These are phyloP conservation scores for Pseudonaja textilis DNA, from an alignment of 2,113 vertebrate species.

Conservation along the genomic window DNA sequence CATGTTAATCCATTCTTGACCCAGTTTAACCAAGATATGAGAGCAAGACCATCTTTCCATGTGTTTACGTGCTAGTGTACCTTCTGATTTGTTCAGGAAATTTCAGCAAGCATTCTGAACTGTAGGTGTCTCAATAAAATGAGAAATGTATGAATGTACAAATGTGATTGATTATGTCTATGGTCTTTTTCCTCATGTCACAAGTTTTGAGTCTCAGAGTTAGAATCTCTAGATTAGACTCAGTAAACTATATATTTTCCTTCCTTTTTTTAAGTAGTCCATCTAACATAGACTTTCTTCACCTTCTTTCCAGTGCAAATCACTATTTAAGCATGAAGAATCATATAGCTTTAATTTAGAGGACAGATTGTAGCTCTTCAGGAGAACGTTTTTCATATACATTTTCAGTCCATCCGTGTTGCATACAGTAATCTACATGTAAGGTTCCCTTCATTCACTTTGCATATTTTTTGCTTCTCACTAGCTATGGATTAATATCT, in stretches of 20 bases:
- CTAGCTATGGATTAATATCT: constrained; percentile 39
- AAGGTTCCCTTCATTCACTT: not conserved
- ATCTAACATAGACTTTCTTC: not conserved
- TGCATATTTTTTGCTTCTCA: constrained; percentile 8
- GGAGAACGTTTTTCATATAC: not conserved
- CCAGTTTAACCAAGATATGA: not conserved
- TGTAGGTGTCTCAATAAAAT: not conserved
- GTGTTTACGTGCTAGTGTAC: not conserved
- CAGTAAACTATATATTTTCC: not conserved
- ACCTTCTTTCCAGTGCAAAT: not conserved
- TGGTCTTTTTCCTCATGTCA: not conserved
- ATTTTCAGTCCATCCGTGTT: not conserved
- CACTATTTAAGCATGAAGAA: not conserved
- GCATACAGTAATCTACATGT: not conserved
- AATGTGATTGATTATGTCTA: not conserved
- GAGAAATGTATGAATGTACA: not conserved
- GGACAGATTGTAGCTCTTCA: not conserved
- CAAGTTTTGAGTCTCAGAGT: not conserved
- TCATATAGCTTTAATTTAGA: not conserved
- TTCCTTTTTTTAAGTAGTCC: not conserved
- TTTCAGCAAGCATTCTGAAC: not conserved
- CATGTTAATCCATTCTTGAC: not conserved
- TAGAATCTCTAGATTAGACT: not conserved
- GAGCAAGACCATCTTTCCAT: not conserved
- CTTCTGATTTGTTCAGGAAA: not conserved